Base-by-base conservation (phyloP, 2,797 vertebrate genomes). In the Phalloptychus januarius region DNA sequence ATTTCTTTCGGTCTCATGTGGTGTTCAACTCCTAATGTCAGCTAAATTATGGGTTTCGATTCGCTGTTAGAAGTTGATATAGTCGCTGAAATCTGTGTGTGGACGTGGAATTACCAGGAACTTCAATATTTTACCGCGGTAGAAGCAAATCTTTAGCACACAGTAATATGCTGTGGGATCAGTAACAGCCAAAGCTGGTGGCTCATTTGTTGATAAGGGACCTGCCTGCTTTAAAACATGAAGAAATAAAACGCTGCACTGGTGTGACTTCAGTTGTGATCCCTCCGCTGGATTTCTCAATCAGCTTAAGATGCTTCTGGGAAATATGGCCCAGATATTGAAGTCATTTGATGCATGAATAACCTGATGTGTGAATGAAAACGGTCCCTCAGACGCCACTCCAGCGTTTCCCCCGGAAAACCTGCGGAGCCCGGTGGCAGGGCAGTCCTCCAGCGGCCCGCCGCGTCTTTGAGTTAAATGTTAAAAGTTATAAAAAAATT, bases 231-330 rank as follows among this genome's bases (percentile, higher is more conserved):
- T 69, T 69, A 44, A 69, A 25, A 44, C 38, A 69, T 42, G 65
- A n/a, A n/a, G 5, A 44, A n/a, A n/a, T 69, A 20, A 50, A 69
- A 42, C 0, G 38, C 18, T 38, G 63, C 18, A 12, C 65, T 69
- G 23, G 5, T 25, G 65, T 42, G 65, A 69, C 54, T 58, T 31
- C 54, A 58, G 23, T 20, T 44, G 38, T n/a, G 23, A 42, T 7
- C 38, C n/a, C 23, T 42, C 65, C 1, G 6, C 65, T 69, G 65
- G 23, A 69, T 69, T 44, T 69, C 65, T 40, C 50, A 73, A 73
- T 74, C 72, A 74, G 72, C 72, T 74, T 23, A 25, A 65, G 56
- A 31, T 69, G 38, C 61, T 74, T 74, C 70, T 18, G 65, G 65
- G 63, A 54, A 52, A 69, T 44, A 15, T 44, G 40, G 65, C 65